A percentile compares a stretch with the other conserved stretches of the same genome.
These are phyloP conservation scores for Clavelina lepadiformis DNA, from an alignment of 23 tunicate genomes.

Conservation along the genomic window DNA sequence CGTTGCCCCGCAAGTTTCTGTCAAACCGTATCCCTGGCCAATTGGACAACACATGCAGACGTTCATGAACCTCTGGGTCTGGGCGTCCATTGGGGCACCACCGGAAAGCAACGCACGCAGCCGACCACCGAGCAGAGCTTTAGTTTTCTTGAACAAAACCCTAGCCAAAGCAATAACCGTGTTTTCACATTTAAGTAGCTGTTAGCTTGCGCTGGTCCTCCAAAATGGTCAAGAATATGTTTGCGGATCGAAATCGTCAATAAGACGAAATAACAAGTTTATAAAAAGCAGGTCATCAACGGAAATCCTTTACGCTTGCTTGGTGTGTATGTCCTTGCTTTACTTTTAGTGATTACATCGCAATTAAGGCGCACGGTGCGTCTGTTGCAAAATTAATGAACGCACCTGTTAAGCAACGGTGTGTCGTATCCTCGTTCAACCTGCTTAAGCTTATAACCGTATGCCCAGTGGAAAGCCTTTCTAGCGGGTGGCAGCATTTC, in stretches of 20 bases:
- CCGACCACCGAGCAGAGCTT: conserved; percentile 80
- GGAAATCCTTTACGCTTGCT: too few relatives aligned
- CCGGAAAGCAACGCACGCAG: conserved; percentile 88
- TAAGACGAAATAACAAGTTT: too few relatives aligned
- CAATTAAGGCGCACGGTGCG: too few relatives aligned
- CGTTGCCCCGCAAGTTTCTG: conserved; percentile 94
- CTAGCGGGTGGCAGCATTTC: conserved; percentile 35
- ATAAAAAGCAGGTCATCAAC: too few relatives aligned
- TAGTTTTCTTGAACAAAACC: conserved; percentile 54
- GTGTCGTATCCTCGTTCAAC: conserved; percentile 74
- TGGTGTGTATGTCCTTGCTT: too few relatives aligned
- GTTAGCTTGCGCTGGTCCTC: too few relatives aligned
- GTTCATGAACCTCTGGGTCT: conserved; percentile 96
- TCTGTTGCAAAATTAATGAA: not conserved
- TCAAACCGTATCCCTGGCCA: conserved; percentile 92
- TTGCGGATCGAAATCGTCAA: too few relatives aligned
- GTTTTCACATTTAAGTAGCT: too few relatives aligned
- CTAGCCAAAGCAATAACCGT: too few relatives aligned
- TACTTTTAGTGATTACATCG: too few relatives aligned
- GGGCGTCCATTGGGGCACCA: conserved; percentile 91
- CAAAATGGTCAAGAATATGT: too few relatives aligned
- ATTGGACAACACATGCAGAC: conserved; percentile 97
- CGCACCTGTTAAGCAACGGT: conserved; percentile 65
- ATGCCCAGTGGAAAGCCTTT: conserved; percentile 63
- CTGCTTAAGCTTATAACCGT: conserved; percentile 69